Evolutionary conservation across 2,113 vertebrate species (phyloP).

Genomic region (Terrapene triunguis): DNA sequence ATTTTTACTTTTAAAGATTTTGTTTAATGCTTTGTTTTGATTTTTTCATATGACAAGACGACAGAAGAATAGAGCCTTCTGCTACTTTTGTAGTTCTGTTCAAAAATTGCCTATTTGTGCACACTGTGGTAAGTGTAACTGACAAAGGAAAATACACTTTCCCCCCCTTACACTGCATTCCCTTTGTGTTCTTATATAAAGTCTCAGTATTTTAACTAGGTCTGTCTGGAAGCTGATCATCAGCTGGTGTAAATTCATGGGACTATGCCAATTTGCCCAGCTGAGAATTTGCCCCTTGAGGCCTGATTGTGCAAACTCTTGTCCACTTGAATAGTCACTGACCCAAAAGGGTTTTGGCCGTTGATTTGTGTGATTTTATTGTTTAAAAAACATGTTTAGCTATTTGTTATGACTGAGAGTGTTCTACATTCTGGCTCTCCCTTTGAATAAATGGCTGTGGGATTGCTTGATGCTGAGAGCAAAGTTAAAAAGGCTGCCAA

Average conservation of each 20-base stretch:
- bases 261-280: neutral
- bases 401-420: neutral
- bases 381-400: neutral
- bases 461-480: neutral
- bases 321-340: fast-evolving
- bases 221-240: neutral
- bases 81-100: slow-evolving; percentile 95
- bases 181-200: neutral
- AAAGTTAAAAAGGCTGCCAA: neutral
- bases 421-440: neutral
- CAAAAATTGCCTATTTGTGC: slow-evolving; percentile 97
- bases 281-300: neutral
- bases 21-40: slow-evolving; percentile 40
- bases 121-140: slow-evolving; percentile 92
- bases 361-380: neutral
- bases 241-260: neutral
- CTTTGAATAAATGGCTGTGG: neutral
- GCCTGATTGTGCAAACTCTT: neutral
- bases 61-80: slow-evolving; percentile 98
- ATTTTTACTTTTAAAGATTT: neutral
- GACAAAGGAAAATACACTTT: neutral
- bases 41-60: slow-evolving; percentile 81
- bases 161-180: neutral
- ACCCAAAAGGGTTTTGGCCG: neutral
- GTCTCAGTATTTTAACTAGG: neutral